phyloP scores from a whole-genome alignment of 2,113 vertebrate species.

The Tragelaphus strepsiceros region DNA sequence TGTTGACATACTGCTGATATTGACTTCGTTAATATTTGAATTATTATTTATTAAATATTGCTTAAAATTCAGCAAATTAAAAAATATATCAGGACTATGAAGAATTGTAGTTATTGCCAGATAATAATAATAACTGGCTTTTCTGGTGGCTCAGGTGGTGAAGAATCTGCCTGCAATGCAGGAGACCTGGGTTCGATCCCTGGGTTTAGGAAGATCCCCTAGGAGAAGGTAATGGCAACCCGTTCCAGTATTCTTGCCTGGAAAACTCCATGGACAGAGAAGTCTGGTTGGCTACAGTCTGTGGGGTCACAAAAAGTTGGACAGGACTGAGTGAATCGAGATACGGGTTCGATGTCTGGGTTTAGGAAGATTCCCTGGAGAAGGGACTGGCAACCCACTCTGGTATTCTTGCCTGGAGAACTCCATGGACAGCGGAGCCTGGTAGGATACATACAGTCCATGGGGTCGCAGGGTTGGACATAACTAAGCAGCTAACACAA shows the following conservation, averaged over 20 bases:
- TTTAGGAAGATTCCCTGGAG: background rate
- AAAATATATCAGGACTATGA: background rate
- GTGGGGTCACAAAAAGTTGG: accelerated
- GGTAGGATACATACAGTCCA: background rate
- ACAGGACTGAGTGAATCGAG: background rate
- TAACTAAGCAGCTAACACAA: background rate
- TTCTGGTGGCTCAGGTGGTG: no score
- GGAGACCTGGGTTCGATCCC: no score
- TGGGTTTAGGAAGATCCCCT: no score
- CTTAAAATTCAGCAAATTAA: background rate
- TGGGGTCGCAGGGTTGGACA: background rate
- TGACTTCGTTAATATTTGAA: background rate
- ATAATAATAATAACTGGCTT: background rate
- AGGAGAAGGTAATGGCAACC: background rate
- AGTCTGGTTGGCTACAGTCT: background rate
- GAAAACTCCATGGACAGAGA: background rate
- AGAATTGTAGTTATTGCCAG: background rate
- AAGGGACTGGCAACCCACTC: background rate
- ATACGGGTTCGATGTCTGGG: accelerated
- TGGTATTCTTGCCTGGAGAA: background rate
- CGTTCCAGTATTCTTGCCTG: background rate
- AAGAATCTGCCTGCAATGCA: no score
- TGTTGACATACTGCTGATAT: background rate
- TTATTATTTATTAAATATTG: background rate
- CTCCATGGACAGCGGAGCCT: background rate